These are phyloP conservation scores for Phaenicophaeus curvirostris DNA, from an alignment of 2,797 vertebrate genomes.

Conservation along the genomic window DNA sequence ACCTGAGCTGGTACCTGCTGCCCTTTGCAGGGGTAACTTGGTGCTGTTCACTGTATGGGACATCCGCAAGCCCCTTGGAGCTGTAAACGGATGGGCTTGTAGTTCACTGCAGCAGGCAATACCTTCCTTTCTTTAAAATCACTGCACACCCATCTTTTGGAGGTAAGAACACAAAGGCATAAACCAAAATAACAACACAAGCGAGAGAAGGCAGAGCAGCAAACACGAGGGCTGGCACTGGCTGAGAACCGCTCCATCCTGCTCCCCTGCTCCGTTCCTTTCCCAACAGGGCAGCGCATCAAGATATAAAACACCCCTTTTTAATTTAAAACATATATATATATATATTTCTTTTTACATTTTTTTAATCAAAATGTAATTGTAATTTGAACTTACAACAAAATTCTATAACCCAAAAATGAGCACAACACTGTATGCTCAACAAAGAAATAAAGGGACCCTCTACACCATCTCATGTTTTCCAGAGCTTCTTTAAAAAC, in stretches of 20 bases:
- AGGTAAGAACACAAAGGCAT: neutral
- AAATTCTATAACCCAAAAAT: neutral
- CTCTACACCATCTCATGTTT: neutral
- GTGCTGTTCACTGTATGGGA: too few relatives aligned
- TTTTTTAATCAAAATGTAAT: neutral
- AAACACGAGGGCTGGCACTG: neutral
- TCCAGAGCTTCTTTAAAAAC: neutral
- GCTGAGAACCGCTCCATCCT: neutral
- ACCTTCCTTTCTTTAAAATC: neutral
- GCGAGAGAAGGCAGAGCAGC: neutral
- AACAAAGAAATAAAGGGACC: neutral
- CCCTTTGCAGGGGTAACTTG: too few relatives aligned
- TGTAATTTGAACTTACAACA: neutral
- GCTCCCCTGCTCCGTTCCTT: rapidly evolving
- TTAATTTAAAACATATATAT: neutral
- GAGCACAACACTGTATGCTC: neutral
- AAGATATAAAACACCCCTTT: neutral
- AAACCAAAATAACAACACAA: neutral
- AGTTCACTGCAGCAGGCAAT: neutral
- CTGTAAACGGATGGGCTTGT: neutral
- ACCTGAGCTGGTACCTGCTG: neutral
- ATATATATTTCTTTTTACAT: neutral
- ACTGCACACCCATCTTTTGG: neutral
- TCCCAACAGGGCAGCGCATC: neutral
- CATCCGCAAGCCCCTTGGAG: neutral